Percentiles rank a stretch among this genome's conserved stretches.
Evolutionary conservation across 2,113 vertebrate genomes (phyloP).

Genomic region (Takifugu flavidus): DNA sequence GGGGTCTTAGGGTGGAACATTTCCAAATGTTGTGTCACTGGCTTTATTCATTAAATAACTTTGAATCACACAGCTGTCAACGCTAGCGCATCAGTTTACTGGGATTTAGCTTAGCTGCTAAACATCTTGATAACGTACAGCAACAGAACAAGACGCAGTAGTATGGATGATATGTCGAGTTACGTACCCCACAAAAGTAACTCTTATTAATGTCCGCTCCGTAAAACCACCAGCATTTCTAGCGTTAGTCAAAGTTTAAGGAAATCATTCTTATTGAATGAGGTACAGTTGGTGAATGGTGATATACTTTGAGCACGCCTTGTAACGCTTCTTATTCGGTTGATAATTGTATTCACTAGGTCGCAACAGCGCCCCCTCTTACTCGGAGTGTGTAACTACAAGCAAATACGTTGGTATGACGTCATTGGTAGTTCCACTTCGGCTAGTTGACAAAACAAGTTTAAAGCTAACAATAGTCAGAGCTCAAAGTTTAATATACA

Average conservation of each 20-base stretch:
- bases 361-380: conserved; percentile 9
- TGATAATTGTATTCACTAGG: fast-evolving
- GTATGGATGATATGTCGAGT: conserved; percentile 5
- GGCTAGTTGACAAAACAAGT: conserved; percentile 8
- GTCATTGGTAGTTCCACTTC: not conserved
- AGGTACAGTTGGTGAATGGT: conserved; percentile 39
- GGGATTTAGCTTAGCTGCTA: conserved; percentile 50
- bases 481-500: not conserved
- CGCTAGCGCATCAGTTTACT: conserved; percentile 27
- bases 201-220: conserved; percentile 56
- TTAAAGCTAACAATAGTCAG: not conserved
- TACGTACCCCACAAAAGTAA: conserved; percentile 60
- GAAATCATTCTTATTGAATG: conserved; percentile 36
- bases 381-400: conserved; percentile 1
- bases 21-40: not conserved
- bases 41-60: conserved; percentile 31
- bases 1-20: not conserved
- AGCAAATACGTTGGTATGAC: not conserved
- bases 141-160: not conserved
- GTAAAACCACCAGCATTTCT: conserved; percentile 66
- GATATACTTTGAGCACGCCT: conserved; percentile 72
- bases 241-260: conserved; percentile 36
- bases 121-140: conserved; percentile 47
- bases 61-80: conserved; percentile 58
- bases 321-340: conserved; percentile 22